Base-by-base conservation (phyloP, 2,797 vertebrate genomes). In the Triplophysa yarkandensis region DNA sequence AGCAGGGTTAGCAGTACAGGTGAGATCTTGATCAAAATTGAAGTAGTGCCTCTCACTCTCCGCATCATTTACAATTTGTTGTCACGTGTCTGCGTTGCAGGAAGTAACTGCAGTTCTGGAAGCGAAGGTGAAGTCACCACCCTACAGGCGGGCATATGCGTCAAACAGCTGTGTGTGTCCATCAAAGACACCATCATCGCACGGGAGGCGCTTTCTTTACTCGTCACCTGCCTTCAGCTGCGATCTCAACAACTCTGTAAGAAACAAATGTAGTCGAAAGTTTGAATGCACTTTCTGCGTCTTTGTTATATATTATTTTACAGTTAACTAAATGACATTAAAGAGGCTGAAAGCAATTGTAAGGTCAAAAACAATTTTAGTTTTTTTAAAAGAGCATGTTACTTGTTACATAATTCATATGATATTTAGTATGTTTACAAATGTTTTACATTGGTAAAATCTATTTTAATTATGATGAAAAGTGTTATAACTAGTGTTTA, bases 1-100 rank as follows among this genome's bases (percentile, higher is more conserved):
- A 96, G 94, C 87, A 90, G 97, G 80, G 95, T 98, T 85, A 99
- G 97, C 91, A 99, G 97, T 82, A 98, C 97, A 90, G 97, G 97
- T 98, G 77, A 88, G 64, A 54, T n/a, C 16, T 23, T 77, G 57
- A 34, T 57, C 7, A 2, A 65, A 14, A 36, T 8, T 16, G 9
- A 30, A 44, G 6, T 1, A 30, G 2, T 17, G 14, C 4, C 27
- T 52, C 57, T 13, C 25, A 6, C n/a, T 3, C 16, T 4, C 8
- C 13, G 7, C n/a, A 27, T 36, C 16, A 19, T 14, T 52, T 8
- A 57, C 14, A 28, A 52, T n/a, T n/a, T 54, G 9, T 43, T 13
- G 78, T 39, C 78, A 9, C 64, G 14, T 27, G 10, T 65, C 4
- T 74, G 44, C 48, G 39, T 78, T 83, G 50, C 88, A 99, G 98